Base-by-base conservation (phyloP, 2,113 vertebrate species). In the Megaleporinus macrocephalus region DNA sequence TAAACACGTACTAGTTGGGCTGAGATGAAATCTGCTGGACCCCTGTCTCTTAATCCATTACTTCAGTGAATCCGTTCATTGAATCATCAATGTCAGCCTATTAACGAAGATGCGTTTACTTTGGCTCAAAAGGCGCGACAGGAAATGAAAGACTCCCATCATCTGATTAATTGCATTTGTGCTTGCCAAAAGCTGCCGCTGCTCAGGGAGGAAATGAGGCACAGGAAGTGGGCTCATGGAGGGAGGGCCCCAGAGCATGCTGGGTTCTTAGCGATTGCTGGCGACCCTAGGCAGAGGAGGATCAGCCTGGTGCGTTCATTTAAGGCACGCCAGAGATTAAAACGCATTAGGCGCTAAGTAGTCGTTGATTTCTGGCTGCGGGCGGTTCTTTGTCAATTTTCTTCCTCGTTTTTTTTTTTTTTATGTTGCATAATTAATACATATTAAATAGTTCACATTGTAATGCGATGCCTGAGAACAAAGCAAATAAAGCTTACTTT, bases 261-360 rank as follows among this genome's bases (percentile, higher is more conserved):
- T 66, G 71, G 81, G 59, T 33, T 77, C 82, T 73, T 63, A 44
- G 70, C 44, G 53, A 71, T 73, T 73, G 63, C 61, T 55, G 75
- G 27, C 24, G 80, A 82, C 47, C 74, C 68, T 59, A 71, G 22
- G 73, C 86, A 63, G 41, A 69, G 47, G 59, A 79, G 27, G 76
- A 83, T 82, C 61, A 79, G 62, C 49, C 47, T 51, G 66, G 51
- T 33, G 44, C 79, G 82, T 86, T 88, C 27, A 16, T 84, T 83
- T 79, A 87, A 88, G 76, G 73, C 83, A 51, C 76, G 73, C 76
- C 63, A 84, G 85, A 88, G 86, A 90, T 76, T 85, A 69, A 92
- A 90, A 88, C 85, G 44, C 75, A 87, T 90, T 71, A 86, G 87
- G 57, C 68, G 87, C 88, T 68, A 90, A 91, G 89, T 20, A 84